phyloP scores from a whole-genome alignment of 2,888 invertebrate genomes.

The Cacoxenus indagator region DNA sequence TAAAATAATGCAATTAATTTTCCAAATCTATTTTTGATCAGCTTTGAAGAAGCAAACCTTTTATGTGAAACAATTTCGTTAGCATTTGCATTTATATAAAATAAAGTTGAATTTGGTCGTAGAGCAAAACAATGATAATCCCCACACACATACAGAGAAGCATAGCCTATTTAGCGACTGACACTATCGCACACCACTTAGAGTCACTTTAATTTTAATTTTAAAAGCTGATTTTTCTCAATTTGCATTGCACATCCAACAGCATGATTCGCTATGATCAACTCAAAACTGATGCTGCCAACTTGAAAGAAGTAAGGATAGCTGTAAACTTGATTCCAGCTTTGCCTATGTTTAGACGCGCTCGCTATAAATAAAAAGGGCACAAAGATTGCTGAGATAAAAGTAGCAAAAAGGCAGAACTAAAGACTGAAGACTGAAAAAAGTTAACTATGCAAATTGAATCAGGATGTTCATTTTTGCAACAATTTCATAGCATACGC shows the following conservation, averaged over 20 bases:
- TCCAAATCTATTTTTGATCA: not conserved
- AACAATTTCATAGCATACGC: constrained; percentile 23
- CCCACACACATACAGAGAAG: constrained; percentile 3
- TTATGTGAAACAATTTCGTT: not conserved
- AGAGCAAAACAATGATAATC: constrained; percentile 14
- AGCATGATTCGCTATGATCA: constrained; percentile 4
- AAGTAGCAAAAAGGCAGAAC: not conserved
- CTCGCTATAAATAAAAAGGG: not conserved
- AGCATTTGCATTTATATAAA: constrained; percentile 2
- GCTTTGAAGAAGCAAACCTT: not conserved
- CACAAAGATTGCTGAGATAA: not conserved
- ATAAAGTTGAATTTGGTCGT: not conserved
- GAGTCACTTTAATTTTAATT: constrained; percentile 49
- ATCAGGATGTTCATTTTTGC: constrained; percentile 43
- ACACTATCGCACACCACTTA: constrained; percentile 38
- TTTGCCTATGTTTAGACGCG: not conserved
- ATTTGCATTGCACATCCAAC: constrained; percentile 39
- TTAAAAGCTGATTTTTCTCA: constrained; percentile 35
- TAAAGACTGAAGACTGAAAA: constrained; percentile 17
- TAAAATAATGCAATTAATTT: not conserved
- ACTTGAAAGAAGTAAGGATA: not conserved
- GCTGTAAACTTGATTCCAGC: constrained; percentile 1
- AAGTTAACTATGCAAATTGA: constrained; percentile 50
- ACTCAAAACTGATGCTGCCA: constrained; percentile 5
- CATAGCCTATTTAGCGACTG: constrained; percentile 48